Evolutionary conservation across 2,888 invertebrate species (phyloP).

Genomic region (Ochlodes sylvanus): DNA sequence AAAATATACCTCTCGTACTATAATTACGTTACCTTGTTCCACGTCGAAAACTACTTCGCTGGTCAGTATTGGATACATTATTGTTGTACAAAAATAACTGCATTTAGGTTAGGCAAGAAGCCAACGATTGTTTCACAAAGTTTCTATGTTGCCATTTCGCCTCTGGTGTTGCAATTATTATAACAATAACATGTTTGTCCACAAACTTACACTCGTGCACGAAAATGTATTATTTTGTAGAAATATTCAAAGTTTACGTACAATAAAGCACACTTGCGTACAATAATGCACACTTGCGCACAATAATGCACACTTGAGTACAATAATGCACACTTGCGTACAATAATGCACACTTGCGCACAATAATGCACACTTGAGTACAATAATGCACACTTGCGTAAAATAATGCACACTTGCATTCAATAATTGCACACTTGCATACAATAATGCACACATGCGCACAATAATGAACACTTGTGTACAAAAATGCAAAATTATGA

Average conservation of each 20-base stretch:
- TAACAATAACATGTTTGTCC: slow-evolving; percentile 11
- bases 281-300: background rate
- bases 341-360: background rate
- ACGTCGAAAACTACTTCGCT: background rate
- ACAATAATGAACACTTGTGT: background rate
- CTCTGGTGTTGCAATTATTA: background rate
- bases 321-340: background rate
- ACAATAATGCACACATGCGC: background rate
- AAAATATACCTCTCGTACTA: slow-evolving; percentile 5
- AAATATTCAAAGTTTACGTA: too few relatives aligned
- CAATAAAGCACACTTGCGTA: background rate
- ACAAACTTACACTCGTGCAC: background rate
- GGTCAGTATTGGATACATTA: background rate
- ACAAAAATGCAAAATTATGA: background rate
- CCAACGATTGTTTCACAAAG: background rate
- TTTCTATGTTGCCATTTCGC: slow-evolving; percentile 31
- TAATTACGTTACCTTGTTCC: slow-evolving; percentile 2
- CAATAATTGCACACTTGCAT: background rate
- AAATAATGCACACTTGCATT: background rate
- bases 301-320: background rate
- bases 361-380: background rate
- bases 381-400: background rate
- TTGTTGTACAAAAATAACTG: background rate
- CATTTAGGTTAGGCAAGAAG: slow-evolving; percentile 12
- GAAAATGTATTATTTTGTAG: too few relatives aligned